phyloP scores from a whole-genome alignment of 2,888 invertebrate species.

The Lordiphosa andalusiaca region DNA sequence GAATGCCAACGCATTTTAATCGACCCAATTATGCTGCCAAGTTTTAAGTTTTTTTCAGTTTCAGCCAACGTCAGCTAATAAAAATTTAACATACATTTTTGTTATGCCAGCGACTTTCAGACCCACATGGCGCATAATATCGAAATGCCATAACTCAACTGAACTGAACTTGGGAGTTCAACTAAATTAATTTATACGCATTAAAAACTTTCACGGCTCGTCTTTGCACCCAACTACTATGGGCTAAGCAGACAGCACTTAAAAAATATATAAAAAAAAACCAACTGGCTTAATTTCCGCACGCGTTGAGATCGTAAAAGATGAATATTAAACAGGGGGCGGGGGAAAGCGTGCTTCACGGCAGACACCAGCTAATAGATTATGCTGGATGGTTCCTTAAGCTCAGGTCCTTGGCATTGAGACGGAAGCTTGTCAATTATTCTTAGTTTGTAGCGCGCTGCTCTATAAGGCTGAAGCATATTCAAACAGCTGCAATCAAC shows the following conservation, averaged over 20 bases:
- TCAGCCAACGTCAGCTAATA: constrained; percentile 50
- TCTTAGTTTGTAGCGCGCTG: constrained; percentile 19
- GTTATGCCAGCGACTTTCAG: constrained; percentile 8
- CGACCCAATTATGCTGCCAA: constrained; percentile 63
- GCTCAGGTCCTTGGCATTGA: constrained; percentile 42
- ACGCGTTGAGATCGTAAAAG: constrained; percentile 26
- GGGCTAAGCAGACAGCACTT: constrained; percentile 26
- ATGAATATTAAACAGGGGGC: constrained; percentile 46
- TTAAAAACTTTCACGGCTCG: constrained; percentile 51
- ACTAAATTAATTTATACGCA: constrained; percentile 64
- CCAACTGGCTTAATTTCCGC: constrained; percentile 51
- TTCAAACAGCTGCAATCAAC: constrained; percentile 61
- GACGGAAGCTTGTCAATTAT: constrained; percentile 35
- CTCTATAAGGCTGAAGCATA: constrained; percentile 14
- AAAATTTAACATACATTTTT: constrained; percentile 45
- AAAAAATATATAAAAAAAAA: too few relatives aligned
- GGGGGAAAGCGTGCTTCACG: not conserved
- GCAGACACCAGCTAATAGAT: constrained; percentile 42
- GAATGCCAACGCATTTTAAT: constrained; percentile 53
- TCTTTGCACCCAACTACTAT: constrained; percentile 32
- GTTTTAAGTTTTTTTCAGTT: constrained; percentile 30
- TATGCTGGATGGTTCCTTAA: constrained; percentile 36
- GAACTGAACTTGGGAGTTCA: constrained; percentile 34
- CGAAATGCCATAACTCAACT: constrained; percentile 62
- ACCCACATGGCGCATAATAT: constrained; percentile 57